A percentile compares a stretch with the other conserved stretches of the same genome.
phyloP scores from a whole-genome alignment of 2,888 invertebrate genomes.

The Cryptus viduatorius region DNA sequence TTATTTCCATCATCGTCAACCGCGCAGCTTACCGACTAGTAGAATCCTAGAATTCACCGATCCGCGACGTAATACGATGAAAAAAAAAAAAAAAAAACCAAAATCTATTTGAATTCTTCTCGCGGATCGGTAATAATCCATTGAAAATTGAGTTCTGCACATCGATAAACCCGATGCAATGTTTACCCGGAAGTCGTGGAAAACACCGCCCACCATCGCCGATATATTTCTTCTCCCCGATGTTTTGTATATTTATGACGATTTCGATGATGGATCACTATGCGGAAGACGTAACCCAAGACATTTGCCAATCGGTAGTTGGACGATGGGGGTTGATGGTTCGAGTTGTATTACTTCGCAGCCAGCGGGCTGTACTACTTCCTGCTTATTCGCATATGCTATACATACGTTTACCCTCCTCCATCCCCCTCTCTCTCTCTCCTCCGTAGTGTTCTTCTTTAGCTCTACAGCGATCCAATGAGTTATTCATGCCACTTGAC shows the following conservation, averaged over 20 bases:
- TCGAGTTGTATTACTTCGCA: background rate
- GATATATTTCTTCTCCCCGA: background rate
- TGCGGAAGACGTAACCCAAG: slow-evolving; percentile 24
- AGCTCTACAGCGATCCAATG: slow-evolving; percentile 14
- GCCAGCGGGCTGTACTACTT: slow-evolving; percentile 17
- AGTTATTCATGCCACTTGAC: slow-evolving; percentile 48
- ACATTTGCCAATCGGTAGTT: background rate
- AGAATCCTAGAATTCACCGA: background rate
- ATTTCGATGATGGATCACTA: slow-evolving; percentile 43
- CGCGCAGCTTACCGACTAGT: background rate
- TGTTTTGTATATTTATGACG: slow-evolving; percentile 39
- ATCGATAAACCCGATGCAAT: background rate
- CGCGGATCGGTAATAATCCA: no score
- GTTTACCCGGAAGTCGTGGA: slow-evolving; percentile 33
- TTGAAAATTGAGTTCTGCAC: no score
- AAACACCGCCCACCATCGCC: background rate
- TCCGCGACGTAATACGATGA: background rate
- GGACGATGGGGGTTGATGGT: slow-evolving; percentile 12
- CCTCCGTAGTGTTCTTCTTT: background rate
- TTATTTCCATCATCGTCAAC: slow-evolving; percentile 36
- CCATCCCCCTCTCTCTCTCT: background rate
- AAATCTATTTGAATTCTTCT: no score
- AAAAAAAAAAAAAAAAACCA: background rate
- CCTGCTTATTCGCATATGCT: slow-evolving; percentile 24
- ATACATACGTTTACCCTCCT: slow-evolving; percentile 1